These are phyloP conservation scores for Caenorhabditis sp. DNA, from an alignment of 2,888 invertebrate genomes.

Conservation along the genomic window DNA sequence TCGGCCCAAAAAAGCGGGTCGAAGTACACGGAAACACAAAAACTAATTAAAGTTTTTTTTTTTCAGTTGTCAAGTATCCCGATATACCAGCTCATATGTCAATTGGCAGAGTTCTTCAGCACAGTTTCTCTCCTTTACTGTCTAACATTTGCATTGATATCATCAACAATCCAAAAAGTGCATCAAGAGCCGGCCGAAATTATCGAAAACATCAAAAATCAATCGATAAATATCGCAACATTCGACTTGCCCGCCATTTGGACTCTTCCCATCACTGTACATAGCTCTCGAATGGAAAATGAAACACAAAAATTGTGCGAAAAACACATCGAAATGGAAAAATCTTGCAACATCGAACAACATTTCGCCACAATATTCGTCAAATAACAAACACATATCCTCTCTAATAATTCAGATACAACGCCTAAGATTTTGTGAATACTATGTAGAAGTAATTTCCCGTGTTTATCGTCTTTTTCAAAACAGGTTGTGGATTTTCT, in stretches of 20 bases:
- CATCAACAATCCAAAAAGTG: constrained; percentile 13
- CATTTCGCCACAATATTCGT: background rate
- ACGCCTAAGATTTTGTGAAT: background rate
- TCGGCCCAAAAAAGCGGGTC: too few relatives aligned
- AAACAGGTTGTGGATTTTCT: constrained; percentile 15
- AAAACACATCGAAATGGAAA: background rate
- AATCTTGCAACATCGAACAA: background rate
- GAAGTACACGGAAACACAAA: too few relatives aligned
- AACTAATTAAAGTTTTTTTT: background rate
- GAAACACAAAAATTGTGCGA: background rate
- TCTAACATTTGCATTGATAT: constrained; percentile 34
- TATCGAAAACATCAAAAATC: background rate
- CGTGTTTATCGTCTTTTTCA: constrained; percentile 2
- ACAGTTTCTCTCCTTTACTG: constrained; percentile 37
- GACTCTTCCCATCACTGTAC: background rate
- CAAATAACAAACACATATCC: background rate
- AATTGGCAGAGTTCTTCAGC: constrained; percentile 28
- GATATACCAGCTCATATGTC: constrained; percentile 27
- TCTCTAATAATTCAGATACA: background rate
- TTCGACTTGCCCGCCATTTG: background rate
- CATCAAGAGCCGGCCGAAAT: background rate
- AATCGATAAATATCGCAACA: background rate
- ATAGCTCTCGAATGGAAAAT: background rate
- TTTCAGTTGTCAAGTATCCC: constrained; percentile 27
- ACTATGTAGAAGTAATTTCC: constrained; percentile 22